Evolutionary conservation across 2,113 vertebrate species (phyloP).

Genomic region (Heptranchias perlo): DNA sequence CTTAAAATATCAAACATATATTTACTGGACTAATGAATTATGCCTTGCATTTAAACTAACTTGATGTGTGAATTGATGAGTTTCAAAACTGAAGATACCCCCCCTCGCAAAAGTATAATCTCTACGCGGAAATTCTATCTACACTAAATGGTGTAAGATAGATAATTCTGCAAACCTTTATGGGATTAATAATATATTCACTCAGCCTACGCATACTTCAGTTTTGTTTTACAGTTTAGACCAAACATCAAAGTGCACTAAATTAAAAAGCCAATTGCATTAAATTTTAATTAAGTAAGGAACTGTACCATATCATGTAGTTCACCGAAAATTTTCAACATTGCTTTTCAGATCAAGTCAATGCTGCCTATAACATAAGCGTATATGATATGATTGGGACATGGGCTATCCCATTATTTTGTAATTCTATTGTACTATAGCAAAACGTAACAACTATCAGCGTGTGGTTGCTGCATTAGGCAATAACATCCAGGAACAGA

Average conservation of each 20-base stretch:
- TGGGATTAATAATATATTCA: not conserved
- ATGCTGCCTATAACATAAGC: not conserved
- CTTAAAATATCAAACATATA: no score
- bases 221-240: not conserved
- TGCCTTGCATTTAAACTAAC: not conserved
- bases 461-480: not conserved
- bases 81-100: not conserved
- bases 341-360: constrained; percentile 5
- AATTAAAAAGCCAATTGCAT: not conserved
- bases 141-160: not conserved
- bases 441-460: not conserved
- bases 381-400: not conserved
- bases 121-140: not conserved
- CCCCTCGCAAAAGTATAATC: not conserved
- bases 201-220: not conserved
- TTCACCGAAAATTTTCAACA: not conserved
- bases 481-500: not conserved
- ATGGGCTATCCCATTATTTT: not conserved
- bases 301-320: not conserved
- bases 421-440: not conserved
- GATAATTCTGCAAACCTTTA: not conserved
- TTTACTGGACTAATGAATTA: not conserved
- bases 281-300: constrained; percentile 8
- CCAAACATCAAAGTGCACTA: not conserved
- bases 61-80: not conserved